Evolutionary conservation across 2,888 invertebrate genomes (phyloP).

Genomic region (Selenia dentaria): DNA sequence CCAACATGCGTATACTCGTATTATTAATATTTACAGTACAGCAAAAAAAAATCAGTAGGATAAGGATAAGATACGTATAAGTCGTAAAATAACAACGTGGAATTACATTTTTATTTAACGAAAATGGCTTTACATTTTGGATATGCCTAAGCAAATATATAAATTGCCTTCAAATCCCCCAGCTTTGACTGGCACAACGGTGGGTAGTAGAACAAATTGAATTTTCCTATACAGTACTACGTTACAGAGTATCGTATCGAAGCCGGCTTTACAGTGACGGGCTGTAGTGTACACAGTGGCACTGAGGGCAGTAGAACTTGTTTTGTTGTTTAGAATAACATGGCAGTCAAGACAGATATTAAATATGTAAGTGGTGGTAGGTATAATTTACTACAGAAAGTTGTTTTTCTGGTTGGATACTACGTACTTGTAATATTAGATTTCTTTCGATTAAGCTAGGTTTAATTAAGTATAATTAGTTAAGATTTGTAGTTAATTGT

Average conservation of each 20-base stretch:
- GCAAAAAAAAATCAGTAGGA: too few relatives aligned
- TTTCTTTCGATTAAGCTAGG: too few relatives aligned
- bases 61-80: not conserved
- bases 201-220: conserved; percentile 57
- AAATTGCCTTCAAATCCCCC: conserved; percentile 65
- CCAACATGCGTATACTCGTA: too few relatives aligned
- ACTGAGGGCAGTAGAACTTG: not conserved
- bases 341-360: too few relatives aligned
- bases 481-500: too few relatives aligned
- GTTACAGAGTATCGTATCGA: conserved; percentile 26
- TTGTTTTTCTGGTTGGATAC: too few relatives aligned
- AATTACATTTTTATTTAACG: conserved; percentile 13
- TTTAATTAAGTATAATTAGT: too few relatives aligned
- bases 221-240: conserved; percentile 40
- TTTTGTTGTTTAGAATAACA: too few relatives aligned
- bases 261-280: conserved; percentile 8
- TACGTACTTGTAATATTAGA: too few relatives aligned
- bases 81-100: conserved; percentile 3
- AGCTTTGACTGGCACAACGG: conserved; percentile 47
- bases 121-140: conserved; percentile 19
- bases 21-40: too few relatives aligned
- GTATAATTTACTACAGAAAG: too few relatives aligned
- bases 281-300: not conserved
- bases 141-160: conserved; percentile 41
- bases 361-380: too few relatives aligned